Evolutionary conservation across 2,888 invertebrate species (phyloP).

Genomic region (Acronicta leporina): DNA sequence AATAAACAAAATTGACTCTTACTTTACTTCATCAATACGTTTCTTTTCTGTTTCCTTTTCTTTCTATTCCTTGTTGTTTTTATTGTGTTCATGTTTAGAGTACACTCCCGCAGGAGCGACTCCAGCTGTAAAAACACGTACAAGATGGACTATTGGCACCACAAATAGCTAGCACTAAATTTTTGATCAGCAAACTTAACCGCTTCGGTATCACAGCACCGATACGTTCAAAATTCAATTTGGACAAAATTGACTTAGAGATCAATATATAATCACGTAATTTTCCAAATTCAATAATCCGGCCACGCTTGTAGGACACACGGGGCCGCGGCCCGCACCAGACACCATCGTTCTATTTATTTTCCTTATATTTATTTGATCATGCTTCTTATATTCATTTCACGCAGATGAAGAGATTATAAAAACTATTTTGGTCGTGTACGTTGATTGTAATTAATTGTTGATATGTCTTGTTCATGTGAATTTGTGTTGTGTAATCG

Average conservation of each 20-base stretch:
- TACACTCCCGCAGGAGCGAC: conserved; percentile 44
- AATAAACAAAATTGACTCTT: conserved; percentile 29
- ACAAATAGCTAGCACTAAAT: conserved; percentile 71
- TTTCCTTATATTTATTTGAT: conserved; percentile 70
- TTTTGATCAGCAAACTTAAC: conserved; percentile 60
- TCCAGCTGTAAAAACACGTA: conserved; percentile 67
- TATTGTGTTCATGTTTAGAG: conserved; percentile 41
- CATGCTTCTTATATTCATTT: conserved; percentile 80
- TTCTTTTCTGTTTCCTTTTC: conserved; percentile 46
- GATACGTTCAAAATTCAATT: conserved; percentile 50
- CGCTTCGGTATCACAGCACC: conserved; percentile 69
- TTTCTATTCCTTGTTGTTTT: conserved; percentile 51
- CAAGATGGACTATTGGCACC: conserved; percentile 76
- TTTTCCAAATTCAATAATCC: conserved; percentile 25
- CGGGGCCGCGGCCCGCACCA: conserved; percentile 80
- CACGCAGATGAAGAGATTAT: conserved; percentile 75
- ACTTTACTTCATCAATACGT: conserved; percentile 37
- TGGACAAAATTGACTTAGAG: conserved; percentile 41
- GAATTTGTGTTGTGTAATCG: conserved; percentile 88
- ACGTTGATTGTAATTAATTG: conserved; percentile 78
- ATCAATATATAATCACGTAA: conserved; percentile 36
- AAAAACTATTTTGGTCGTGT: conserved; percentile 89
- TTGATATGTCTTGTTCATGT: conserved; percentile 87
- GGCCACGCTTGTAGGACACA: conserved; percentile 56
- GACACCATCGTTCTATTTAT: conserved; percentile 67